These are phyloP conservation scores for Apeira syringaria DNA, from an alignment of 2,888 invertebrate species.

Conservation along the genomic window DNA sequence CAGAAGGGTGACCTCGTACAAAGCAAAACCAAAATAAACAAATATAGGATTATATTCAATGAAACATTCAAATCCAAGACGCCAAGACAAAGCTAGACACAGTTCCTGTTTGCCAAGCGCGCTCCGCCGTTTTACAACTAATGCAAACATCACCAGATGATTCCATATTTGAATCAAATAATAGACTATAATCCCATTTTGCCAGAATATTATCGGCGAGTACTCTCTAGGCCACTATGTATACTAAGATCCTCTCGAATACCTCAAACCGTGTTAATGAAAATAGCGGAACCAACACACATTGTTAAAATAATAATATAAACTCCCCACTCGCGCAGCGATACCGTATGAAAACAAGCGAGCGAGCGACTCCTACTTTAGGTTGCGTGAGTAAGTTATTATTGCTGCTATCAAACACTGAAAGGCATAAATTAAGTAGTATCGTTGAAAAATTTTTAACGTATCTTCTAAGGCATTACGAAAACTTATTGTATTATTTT, in stretches of 20 bases:
- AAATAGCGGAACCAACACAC: constrained; percentile 70
- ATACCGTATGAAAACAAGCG: constrained; percentile 24
- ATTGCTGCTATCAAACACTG: constrained; percentile 35
- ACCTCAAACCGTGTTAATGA: constrained; percentile 75
- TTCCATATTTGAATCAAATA: constrained; percentile 46
- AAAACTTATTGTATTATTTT: constrained; percentile 78
- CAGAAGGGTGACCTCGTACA: constrained; percentile 40
- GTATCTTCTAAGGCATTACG: constrained; percentile 78
- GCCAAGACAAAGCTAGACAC: constrained; percentile 63
- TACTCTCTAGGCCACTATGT: constrained; percentile 68
- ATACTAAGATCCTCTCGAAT: constrained; percentile 61
- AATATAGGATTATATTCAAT: constrained; percentile 83
- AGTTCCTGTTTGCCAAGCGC: constrained; percentile 48
- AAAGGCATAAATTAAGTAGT: constrained; percentile 59
- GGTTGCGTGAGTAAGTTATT: constrained; percentile 36
- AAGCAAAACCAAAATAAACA: constrained; percentile 79
- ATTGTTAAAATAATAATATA: constrained; percentile 52
- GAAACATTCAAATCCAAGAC: constrained; percentile 79
- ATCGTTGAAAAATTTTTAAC: constrained; percentile 74
- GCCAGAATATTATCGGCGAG: constrained; percentile 62
- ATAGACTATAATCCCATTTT: constrained; percentile 70
- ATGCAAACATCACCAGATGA: constrained; percentile 42
- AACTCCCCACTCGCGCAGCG: constrained; percentile 39
- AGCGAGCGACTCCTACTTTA: constrained; percentile 25
- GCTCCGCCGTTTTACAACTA: constrained; percentile 50